Conservation (phyloP, 2,113 vertebrate genomes). For the Scophthalmus maximus region DNA sequence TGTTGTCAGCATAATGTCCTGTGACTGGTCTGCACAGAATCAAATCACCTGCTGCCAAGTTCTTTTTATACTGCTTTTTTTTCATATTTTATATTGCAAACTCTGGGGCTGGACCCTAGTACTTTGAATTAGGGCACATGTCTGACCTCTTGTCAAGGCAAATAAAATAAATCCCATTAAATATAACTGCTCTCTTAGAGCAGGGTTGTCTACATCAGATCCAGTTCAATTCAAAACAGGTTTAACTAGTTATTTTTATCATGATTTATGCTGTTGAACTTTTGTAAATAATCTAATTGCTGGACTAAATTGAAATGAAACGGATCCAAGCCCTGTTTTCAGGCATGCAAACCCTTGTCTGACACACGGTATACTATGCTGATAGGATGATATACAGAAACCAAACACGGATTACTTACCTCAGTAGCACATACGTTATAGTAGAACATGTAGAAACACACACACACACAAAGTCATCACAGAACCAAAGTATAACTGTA, state of each 20-base stretch:
- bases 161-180: constrained; percentile 23
- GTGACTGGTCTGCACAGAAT: constrained; percentile 27
- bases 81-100: constrained; percentile 23
- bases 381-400: constrained; percentile 54
- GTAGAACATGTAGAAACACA: constrained; percentile 58
- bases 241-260: constrained; percentile 5
- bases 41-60: constrained; percentile 25
- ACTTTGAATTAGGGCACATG: constrained; percentile 60
- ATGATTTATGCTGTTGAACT: constrained; percentile 40
- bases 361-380: constrained; percentile 33
- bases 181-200: background rate
- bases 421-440: constrained; percentile 68
- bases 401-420: constrained; percentile 74
- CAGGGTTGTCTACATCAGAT: constrained; percentile 19
- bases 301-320: constrained; percentile 48
- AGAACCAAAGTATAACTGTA: constrained; percentile 77
- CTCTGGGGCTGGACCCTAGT: constrained; percentile 73
- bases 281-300: constrained; percentile 48
- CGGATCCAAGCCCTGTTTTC: constrained; percentile 32
- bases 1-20: constrained; percentile 45
- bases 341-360: constrained; percentile 32
- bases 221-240: constrained; percentile 21
- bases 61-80: constrained; percentile 16
- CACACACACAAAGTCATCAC: constrained; percentile 54
- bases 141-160: constrained; percentile 20